Base-by-base conservation (phyloP, 2,113 vertebrate species). In the Pterocles burchelli region DNA sequence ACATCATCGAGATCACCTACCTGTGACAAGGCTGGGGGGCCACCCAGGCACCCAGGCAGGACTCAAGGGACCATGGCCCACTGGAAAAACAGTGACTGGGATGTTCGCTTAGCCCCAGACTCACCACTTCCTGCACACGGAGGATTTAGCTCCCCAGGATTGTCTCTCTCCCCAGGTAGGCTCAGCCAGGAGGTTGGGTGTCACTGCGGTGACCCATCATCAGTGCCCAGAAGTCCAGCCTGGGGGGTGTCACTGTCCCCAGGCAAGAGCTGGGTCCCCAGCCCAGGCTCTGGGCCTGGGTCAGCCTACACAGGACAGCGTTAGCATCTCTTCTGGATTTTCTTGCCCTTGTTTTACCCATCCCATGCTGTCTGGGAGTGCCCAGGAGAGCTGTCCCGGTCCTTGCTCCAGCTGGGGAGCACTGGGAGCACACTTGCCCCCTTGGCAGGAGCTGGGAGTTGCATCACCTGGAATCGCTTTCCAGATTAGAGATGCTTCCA, bases 1-100 rank as follows among this genome's bases (percentile, higher is more conserved):
- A 89, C 1, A 21, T 96, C n/a, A 94, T 96, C 2, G 98, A 98
- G 96, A 59, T 97, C 86, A 98, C 98, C 0, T 97, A 97, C 89
- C 94, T 98, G 62, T 98, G 97, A 95, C 52, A 26, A 17, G 26
- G 38, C 85, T 26, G 14, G 3, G 70, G 66, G 45, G 38, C 13
- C 41, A 13, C 12, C 41, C 41, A 41, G 41, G 21, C 51, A 3
- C 41, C 28, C 1, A 6, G 74, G 49, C 48, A 20, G 38, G 72
- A n/a, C 80, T 22, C 57, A 0, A 7, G 84, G 68, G n/a, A 31
- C 11, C 6, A 0, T 0, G 15, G 59, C 28, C 62, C 1, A 0
- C n/a, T 38, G 83, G 33, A 36, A 31, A 20, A 46, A 31, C 2
- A 20, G 84, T 5, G 46, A 19, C 4, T 34, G 80, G 65, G 65